These are phyloP conservation scores for Drosophila tripunctata DNA, from an alignment of 2,888 invertebrate species.

Conservation along the genomic window DNA sequence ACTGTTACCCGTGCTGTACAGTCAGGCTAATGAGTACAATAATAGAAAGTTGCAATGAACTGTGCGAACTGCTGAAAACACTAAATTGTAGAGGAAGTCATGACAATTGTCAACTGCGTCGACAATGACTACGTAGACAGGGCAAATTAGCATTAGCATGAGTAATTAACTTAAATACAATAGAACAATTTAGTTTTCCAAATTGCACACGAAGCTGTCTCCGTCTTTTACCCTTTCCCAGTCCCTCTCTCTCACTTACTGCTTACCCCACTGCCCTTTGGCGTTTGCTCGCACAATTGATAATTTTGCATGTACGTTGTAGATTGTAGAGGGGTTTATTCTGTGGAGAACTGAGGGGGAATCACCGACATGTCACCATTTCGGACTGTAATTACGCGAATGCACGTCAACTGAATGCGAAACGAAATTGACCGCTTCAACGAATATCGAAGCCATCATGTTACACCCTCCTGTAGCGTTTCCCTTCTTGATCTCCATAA, in stretches of 20 bases:
- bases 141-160: conserved; percentile 76
- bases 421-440: conserved; percentile 52
- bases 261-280: background rate
- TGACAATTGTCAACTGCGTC: conserved; percentile 59
- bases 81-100: conserved; percentile 18
- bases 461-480: background rate
- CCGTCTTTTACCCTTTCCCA: background rate
- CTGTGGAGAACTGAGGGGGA: background rate
- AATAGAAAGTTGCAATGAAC: conserved; percentile 15
- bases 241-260: background rate
- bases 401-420: conserved; percentile 57
- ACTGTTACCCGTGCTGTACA: background rate
- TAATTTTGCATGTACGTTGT: conserved; percentile 55
- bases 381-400: conserved; percentile 66
- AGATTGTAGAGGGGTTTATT: background rate
- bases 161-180: conserved; percentile 80
- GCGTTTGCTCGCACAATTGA: conserved; percentile 57
- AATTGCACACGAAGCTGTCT: conserved; percentile 61
- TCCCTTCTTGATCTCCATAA: background rate
- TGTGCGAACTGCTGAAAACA: conserved; percentile 6
- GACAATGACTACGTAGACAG: conserved; percentile 29
- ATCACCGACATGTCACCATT: conserved; percentile 53
- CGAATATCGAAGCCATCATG: conserved; percentile 54
- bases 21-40: conserved; percentile 19
- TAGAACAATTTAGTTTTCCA: conserved; percentile 75